phyloP scores from a whole-genome alignment of 2,888 invertebrate species.

The Lagria hirta region DNA sequence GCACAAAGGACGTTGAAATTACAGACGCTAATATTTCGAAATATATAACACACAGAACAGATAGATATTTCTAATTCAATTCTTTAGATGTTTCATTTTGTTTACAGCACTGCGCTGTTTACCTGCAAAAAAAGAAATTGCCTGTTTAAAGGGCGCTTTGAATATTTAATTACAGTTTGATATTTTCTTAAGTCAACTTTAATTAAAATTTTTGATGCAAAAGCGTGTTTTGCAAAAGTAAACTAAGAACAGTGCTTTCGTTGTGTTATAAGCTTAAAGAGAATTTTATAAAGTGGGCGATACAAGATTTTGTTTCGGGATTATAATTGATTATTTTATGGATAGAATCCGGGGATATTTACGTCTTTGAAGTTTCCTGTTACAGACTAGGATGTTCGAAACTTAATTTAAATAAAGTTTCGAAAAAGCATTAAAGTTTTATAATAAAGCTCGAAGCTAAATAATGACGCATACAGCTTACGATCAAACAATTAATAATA shows the following conservation, averaged over 20 bases:
- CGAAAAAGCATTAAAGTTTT: too few relatives aligned
- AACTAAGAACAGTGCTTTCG: slow-evolving; percentile 4
- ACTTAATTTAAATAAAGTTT: too few relatives aligned
- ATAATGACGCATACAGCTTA: too few relatives aligned
- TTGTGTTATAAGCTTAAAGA: too few relatives aligned
- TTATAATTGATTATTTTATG: too few relatives aligned
- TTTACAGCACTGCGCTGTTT: slow-evolving; percentile 15
- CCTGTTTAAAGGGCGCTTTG: slow-evolving; percentile 4
- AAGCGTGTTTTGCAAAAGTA: slow-evolving; percentile 3
- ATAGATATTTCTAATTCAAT: slow-evolving; percentile 34
- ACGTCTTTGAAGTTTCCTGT: too few relatives aligned
- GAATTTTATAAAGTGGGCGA: too few relatives aligned
- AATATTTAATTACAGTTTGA: slow-evolving; percentile 20
- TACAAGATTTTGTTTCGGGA: too few relatives aligned
- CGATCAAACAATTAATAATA: too few relatives aligned
- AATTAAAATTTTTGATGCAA: slow-evolving; percentile 15
- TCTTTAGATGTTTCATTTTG: slow-evolving; percentile 33
- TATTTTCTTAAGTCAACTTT: slow-evolving; percentile 10
- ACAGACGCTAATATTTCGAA: slow-evolving; percentile 34
- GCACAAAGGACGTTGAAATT: slow-evolving; percentile 33
- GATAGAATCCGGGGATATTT: too few relatives aligned
- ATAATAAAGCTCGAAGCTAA: too few relatives aligned
- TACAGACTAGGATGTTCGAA: too few relatives aligned
- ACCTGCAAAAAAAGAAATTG: slow-evolving; percentile 13
- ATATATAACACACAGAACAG: slow-evolving; percentile 31